A percentile compares a stretch with the other conserved stretches of the same genome.
These are phyloP conservation scores for Argyrosomus japonicus DNA, from an alignment of 2,113 vertebrate genomes.

Conservation along the genomic window DNA sequence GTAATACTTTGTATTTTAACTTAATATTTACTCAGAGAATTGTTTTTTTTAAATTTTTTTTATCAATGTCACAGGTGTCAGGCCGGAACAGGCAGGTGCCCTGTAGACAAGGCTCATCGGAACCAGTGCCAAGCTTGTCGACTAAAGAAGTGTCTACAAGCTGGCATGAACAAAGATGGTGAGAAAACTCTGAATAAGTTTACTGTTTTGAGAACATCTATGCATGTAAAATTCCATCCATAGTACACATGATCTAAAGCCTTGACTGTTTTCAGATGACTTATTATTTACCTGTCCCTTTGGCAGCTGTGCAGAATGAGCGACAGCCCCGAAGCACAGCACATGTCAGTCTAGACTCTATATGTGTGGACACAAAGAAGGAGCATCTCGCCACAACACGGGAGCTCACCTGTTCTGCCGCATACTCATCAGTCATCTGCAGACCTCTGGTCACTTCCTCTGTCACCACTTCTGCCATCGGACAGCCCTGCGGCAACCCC, in stretches of 20 bases:
- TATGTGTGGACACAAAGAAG: conserved; percentile 73
- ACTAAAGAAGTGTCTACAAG: conserved; percentile 94
- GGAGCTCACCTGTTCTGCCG: conserved; percentile 67
- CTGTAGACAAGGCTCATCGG: conserved; percentile 94
- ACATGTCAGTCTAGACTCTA: conserved; percentile 87
- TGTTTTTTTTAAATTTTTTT: too few relatives aligned
- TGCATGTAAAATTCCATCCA: background rate
- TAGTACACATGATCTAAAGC: background rate
- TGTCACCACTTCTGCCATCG: conserved; percentile 53
- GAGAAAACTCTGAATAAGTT: conserved; percentile 58
- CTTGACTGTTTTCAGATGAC: background rate
- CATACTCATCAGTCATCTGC: conserved; percentile 72
- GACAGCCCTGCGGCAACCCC: conserved; percentile 72
- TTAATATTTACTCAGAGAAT: background rate
- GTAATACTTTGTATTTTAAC: background rate
- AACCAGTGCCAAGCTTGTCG: conserved; percentile 97
- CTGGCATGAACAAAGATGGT: conserved; percentile 98
- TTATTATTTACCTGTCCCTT: background rate
- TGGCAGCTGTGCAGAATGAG: conserved; percentile 93
- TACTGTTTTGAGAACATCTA: background rate
- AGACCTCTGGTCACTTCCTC: conserved; percentile 73
- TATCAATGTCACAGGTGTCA: conserved; percentile 87
- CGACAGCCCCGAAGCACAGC: conserved; percentile 92
- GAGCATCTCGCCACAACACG: conserved; percentile 84
- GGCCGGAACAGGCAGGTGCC: conserved; percentile 91